Base-by-base conservation (phyloP, 2,797 vertebrate species). In the Gobionotothen gibberifrons region DNA sequence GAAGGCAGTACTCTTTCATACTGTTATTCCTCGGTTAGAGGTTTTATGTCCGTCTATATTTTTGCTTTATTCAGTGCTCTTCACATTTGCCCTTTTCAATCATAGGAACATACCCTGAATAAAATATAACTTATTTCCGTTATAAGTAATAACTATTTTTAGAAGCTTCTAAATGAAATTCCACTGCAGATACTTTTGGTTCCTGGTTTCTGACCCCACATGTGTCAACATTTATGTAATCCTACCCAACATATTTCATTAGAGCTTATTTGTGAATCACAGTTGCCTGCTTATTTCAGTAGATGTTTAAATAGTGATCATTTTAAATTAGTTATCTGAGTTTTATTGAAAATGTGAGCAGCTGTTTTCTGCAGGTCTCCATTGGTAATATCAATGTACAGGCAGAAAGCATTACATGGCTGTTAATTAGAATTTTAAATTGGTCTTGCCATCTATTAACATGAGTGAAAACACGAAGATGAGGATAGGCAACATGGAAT, bases 61-160 rank as follows among this genome's bases (percentile, higher is more conserved):
- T 26, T 60, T 40, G 2, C 16, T 72, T 69, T 47, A 65, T 51
- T 60, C 21, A 47, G 54, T 10, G 3, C 22, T 66, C 49, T 65
- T 71, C 49, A 2, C 17, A 22, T 22, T 19, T 14, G 17, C 4
- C 8, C 32, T 49, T 61, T 46, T 58, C 8, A 53, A 4, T 72
- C 54, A 42, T 1, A 17, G 6, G 26, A 61, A 53, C 19, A 14
- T 48, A 39, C 21, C 11, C 11, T 0, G 6, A 65, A 49, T 36
- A 36, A 9, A 36, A 36, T 7, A 36, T 36, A 9, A 36, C 9
- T 9, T 36, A 36, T 36, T 36, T 36, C 32, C 8, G 8, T 36
- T 36, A 9, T 9, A 6, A 36, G 6, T 36, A 36, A 36, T 36
- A 36, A 55, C 29, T n/a, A 4, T 70, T 68, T 68, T 54, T 21